These are phyloP conservation scores for Casuarius casuarius DNA, from an alignment of 2,113 vertebrate genomes.

Conservation along the genomic window DNA sequence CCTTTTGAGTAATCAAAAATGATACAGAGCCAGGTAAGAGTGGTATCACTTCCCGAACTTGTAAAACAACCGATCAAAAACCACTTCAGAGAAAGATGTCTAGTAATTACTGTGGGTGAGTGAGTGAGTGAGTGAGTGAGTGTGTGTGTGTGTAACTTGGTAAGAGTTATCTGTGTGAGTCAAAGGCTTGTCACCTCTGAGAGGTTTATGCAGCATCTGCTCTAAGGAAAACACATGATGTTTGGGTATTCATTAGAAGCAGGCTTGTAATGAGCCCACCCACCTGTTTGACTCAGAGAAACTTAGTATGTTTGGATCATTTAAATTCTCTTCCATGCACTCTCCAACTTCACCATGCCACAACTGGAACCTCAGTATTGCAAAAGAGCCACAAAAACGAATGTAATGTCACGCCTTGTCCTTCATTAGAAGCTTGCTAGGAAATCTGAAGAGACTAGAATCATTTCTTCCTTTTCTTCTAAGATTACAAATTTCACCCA, in stretches of 20 bases:
- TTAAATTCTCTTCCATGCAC: background rate
- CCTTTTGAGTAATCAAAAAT: background rate
- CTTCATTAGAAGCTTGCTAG: background rate
- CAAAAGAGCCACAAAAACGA: background rate
- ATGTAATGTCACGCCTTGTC: background rate
- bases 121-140: background rate
- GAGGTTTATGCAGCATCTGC: constrained; percentile 22
- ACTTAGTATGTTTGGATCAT: constrained; percentile 1
- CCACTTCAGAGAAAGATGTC: background rate
- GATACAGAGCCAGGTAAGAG: background rate
- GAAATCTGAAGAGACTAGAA: background rate
- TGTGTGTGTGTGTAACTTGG: background rate
- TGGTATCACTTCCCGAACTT: background rate
- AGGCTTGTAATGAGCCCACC: background rate
- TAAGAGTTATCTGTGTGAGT: constrained; percentile 23
- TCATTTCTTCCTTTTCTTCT: background rate
- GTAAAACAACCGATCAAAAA: background rate
- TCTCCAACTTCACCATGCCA: background rate
- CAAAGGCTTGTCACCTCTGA: constrained; percentile 46
- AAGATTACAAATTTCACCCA: background rate
- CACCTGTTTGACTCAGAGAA: constrained; percentile 32
- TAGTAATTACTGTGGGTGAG: background rate
- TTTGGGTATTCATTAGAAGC: constrained; percentile 53
- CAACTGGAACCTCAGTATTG: background rate
- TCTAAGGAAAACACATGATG: constrained; percentile 42